Evolutionary conservation across 2,888 invertebrate species (phyloP).

Genomic region (Leptopilina drosophilae): DNA sequence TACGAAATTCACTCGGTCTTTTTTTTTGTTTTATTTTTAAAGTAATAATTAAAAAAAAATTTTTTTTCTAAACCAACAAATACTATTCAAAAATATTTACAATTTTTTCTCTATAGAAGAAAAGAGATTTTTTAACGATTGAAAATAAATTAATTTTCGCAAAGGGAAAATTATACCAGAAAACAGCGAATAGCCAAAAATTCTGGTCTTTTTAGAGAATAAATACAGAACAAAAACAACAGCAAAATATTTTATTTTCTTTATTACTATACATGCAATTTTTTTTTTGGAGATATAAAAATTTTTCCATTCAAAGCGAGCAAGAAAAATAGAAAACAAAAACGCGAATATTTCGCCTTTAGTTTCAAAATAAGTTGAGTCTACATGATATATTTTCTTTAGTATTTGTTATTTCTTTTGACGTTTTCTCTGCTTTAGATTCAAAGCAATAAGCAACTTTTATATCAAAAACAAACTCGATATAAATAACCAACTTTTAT

Average conservation of each 20-base stretch:
- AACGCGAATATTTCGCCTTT: not conserved
- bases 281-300: not conserved
- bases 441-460: slow-evolving; percentile 1
- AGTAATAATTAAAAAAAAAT: not conserved
- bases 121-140: not conserved
- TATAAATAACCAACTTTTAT: not conserved
- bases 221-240: not conserved
- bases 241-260: not conserved
- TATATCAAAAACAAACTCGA: not conserved
- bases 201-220: not conserved
- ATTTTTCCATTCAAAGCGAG: not conserved
- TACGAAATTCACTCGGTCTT: no score
- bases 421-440: not conserved
- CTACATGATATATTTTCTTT: slow-evolving; percentile 3
- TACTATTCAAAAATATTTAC: no score
- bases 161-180: no score
- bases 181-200: no score
- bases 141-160: no score
- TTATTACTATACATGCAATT: not conserved
- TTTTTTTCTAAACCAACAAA: no score
- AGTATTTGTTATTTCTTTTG: slow-evolving; percentile 11
- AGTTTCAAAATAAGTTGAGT: not conserved
- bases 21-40: not conserved
- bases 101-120: not conserved
- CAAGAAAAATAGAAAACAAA: not conserved